Evolutionary conservation across 2,797 vertebrate species (phyloP).

Genomic region (Phyllotis vaccarum): DNA sequence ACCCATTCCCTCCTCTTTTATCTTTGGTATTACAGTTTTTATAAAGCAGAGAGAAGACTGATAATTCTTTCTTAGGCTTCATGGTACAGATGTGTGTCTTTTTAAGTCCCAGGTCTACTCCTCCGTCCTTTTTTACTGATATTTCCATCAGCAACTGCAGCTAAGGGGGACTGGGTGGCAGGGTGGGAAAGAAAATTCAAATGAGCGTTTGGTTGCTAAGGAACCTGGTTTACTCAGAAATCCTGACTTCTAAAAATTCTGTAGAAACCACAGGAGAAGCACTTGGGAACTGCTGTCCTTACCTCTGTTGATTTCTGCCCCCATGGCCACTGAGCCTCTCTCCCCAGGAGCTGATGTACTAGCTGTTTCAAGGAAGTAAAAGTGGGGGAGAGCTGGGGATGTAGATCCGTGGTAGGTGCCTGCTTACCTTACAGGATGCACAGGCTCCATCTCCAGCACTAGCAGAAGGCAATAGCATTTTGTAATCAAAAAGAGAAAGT

Average conservation of each 20-base stretch:
- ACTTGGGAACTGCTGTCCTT: not conserved
- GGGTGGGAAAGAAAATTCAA: conserved; percentile 47
- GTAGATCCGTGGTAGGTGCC: not conserved
- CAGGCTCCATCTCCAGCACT: not conserved
- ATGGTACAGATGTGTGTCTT: not conserved
- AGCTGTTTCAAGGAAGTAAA: not conserved
- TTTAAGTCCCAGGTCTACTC: not conserved
- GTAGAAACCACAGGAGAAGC: not conserved
- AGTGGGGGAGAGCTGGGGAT: not conserved
- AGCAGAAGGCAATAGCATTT: not conserved
- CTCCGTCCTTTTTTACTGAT: conserved; percentile 1
- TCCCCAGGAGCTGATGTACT: not conserved
- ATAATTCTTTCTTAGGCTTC: not conserved
- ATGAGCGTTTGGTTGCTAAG: conserved; percentile 61
- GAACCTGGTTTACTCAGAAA: conserved; percentile 35
- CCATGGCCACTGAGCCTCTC: not conserved
- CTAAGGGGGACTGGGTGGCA: not conserved
- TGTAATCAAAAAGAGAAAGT: not conserved
- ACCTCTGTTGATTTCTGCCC: not conserved
- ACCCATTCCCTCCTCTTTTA: not conserved
- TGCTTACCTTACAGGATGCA: not conserved
- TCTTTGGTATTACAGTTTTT: not conserved
- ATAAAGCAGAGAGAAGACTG: not conserved
- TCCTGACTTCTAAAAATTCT: conserved; percentile 51
- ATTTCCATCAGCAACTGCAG: conserved; percentile 11